Evolutionary conservation across 2,888 invertebrate genomes (phyloP).

Genomic region (Alviniconcha strummeri): DNA sequence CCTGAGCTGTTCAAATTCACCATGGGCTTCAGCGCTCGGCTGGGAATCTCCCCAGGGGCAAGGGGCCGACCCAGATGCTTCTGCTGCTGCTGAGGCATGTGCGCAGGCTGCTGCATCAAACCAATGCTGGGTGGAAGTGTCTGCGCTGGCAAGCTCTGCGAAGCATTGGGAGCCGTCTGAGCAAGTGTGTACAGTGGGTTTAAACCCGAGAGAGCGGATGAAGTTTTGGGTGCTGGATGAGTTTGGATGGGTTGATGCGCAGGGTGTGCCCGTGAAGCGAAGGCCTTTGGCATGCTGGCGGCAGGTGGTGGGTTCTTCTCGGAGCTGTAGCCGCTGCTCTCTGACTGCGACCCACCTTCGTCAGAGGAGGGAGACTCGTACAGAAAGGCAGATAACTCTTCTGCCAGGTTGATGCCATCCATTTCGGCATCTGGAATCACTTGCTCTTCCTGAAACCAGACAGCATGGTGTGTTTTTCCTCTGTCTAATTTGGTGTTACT

Average conservation of each 20-base stretch:
- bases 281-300: too few species aligned
- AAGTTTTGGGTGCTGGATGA: neutral
- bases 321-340: neutral
- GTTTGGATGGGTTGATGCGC: too few species aligned
- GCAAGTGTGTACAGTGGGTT: conserved; percentile 6
- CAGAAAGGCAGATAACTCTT: conserved; percentile 29
- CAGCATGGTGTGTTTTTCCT: neutral
- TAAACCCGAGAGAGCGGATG: neutral
- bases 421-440: neutral
- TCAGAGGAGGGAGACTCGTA: neutral
- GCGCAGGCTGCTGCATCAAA: neutral
- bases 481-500: too few species aligned
- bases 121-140: neutral
- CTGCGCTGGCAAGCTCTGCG: neutral
- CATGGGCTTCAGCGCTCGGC: conserved; percentile 4
- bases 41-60: neutral
- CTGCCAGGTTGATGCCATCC: conserved; percentile 24
- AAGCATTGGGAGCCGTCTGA: neutral
- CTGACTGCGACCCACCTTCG: neutral
- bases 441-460: neutral
- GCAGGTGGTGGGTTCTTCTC: too few species aligned
- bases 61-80: too few species aligned
- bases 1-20: neutral
- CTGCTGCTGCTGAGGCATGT: too few species aligned
- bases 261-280: too few species aligned